Conservation (phyloP, 2,797 vertebrate species). For the Cirrhinus mrigala region DNA sequence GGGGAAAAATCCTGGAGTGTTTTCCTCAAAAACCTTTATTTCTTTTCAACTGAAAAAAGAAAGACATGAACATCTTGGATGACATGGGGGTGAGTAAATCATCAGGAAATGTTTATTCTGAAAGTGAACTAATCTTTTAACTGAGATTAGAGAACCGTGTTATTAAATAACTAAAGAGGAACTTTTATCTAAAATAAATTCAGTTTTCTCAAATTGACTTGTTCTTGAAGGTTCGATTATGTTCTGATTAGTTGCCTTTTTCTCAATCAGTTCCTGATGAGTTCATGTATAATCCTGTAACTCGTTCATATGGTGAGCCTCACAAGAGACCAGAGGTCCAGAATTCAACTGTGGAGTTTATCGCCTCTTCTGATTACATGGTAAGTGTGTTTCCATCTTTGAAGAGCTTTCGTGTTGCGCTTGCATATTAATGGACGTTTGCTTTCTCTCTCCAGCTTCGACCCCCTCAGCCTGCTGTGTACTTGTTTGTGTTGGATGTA, state of each 20-base stretch:
- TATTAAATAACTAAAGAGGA: too few species aligned
- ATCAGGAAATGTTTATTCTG: too few species aligned
- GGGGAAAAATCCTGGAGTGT: too few species aligned
- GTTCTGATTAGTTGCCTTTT: not conserved
- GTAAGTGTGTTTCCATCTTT: conserved; percentile 70
- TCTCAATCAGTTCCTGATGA: conserved; percentile 90
- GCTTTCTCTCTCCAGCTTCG: conserved; percentile 83
- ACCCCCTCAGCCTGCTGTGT: conserved; percentile 94
- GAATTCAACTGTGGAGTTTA: conserved; percentile 96
- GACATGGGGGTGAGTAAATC: too few species aligned
- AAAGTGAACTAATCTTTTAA: too few species aligned
- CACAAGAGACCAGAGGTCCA: conserved; percentile 97
- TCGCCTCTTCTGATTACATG: conserved; percentile 99
- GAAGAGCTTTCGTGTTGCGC: not conserved
- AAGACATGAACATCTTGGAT: too few species aligned
- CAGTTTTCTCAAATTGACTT: not conserved
- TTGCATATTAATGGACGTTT: not conserved
- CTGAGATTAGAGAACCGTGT: too few species aligned
- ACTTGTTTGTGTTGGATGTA: conserved; percentile 96
- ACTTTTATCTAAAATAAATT: too few species aligned
- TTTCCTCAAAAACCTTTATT: too few species aligned
- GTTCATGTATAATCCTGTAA: conserved; percentile 98
- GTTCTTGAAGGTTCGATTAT: not conserved
- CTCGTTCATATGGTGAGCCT: conserved; percentile 93
- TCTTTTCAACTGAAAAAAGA: too few species aligned